Percentiles rank a stretch among this genome's conserved stretches.
Evolutionary conservation across 1,140 invertebrate genomes (phyloP).

Genomic region (Eulimnadia texana): DNA sequence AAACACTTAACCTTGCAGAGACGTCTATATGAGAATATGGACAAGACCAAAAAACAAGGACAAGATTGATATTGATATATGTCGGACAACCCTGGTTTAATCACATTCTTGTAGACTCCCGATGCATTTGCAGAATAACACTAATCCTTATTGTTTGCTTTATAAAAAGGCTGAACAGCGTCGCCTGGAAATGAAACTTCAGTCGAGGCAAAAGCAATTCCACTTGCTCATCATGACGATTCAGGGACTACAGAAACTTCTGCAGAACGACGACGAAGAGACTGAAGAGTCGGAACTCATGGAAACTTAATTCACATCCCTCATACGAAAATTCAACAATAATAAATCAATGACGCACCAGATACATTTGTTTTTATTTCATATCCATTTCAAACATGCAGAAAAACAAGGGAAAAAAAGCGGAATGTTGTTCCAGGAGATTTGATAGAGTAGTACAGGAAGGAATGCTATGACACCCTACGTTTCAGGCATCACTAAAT

Average conservation of each 20-base stretch:
- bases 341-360: neutral
- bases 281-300: neutral
- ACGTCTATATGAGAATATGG: too few species aligned
- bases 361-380: neutral
- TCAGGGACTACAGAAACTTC: conserved; percentile 54
- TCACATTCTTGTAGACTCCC: too few species aligned
- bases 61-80: too few species aligned
- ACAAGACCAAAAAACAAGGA: too few species aligned
- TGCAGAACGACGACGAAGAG: conserved; percentile 41
- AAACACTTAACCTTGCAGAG: too few species aligned
- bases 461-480: conserved; percentile 3
- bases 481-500: neutral
- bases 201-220: conserved; percentile 71
- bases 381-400: neutral
- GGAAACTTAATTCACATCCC: too few species aligned
- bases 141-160: too few species aligned
- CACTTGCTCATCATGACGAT: conserved; percentile 69
- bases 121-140: neutral
- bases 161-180: conserved; percentile 43
- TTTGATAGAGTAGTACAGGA: neutral
- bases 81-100: too few species aligned
- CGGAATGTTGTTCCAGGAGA: conserved; percentile 4
- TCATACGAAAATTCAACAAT: neutral
- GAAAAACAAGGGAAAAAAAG: neutral
- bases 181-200: conserved; percentile 57